These are phyloP conservation scores for Melinaea marsaeus DNA, from an alignment of 2,888 invertebrate species.

Conservation along the genomic window DNA sequence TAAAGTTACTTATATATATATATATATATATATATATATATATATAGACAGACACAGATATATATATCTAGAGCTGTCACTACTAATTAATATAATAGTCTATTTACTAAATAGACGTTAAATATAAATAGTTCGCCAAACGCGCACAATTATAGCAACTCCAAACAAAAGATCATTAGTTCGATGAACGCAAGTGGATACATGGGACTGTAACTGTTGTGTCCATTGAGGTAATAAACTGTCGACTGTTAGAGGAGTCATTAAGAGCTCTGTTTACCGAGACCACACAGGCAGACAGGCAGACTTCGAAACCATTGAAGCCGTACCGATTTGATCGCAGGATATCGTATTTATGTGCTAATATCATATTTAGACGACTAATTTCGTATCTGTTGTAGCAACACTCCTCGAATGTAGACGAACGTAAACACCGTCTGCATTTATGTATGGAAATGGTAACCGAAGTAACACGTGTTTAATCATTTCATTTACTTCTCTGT, in stretches of 20 bases:
- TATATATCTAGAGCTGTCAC: too few species aligned
- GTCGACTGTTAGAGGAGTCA: conserved; percentile 64
- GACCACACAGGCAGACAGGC: conserved; percentile 69
- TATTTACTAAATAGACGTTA: too few species aligned
- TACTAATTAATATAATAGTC: too few species aligned
- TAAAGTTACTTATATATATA: too few species aligned
- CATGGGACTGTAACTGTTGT: conserved; percentile 59
- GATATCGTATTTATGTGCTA: conserved; percentile 67
- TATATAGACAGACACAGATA: too few species aligned
- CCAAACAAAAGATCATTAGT: conserved; percentile 40
- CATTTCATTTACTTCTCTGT: too few species aligned
- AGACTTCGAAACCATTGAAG: conserved; percentile 57
- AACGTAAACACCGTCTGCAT: conserved; percentile 14
- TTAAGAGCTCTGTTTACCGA: conserved; percentile 74
- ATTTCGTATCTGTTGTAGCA: conserved; percentile 21
- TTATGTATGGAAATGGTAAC: conserved; percentile 1
- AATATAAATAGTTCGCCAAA: neutral
- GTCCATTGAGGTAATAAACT: conserved; percentile 71
- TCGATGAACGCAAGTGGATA: conserved; percentile 48
- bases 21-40: too few species aligned
- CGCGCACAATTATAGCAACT: conserved; percentile 7
- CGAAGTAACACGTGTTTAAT: too few species aligned
- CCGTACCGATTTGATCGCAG: conserved; percentile 70
- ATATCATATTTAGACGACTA: conserved; percentile 57
- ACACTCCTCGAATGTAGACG: conserved; percentile 19